A percentile compares a stretch with the other conserved stretches of the same genome.
Conservation (phyloP, 2,113 vertebrate species). For the Laticauda laticaudata region DNA sequence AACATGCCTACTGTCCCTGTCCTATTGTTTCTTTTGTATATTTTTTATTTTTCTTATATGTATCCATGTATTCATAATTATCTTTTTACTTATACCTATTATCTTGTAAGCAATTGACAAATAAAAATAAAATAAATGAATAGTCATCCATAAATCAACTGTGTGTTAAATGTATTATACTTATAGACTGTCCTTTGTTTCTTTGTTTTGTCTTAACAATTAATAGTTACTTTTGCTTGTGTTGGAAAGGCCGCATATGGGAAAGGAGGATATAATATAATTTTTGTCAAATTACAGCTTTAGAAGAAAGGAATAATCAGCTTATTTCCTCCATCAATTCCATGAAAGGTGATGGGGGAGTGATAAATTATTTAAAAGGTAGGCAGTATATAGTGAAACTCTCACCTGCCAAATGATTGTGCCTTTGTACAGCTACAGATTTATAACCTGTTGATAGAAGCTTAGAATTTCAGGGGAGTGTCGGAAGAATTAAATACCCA, state of each 20-base stretch:
- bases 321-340: background rate
- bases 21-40: no score
- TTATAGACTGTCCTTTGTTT: background rate
- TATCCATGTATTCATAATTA: no score
- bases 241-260: background rate
- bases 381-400: background rate
- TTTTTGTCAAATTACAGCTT: background rate
- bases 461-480: background rate
- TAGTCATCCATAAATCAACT: background rate
- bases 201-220: background rate
- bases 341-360: background rate
- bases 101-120: no score
- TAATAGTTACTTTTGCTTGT: background rate
- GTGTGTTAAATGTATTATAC: background rate
- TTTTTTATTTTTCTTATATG: no score
- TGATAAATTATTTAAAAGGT: background rate
- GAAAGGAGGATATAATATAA: background rate
- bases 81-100: no score
- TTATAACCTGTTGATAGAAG: background rate
- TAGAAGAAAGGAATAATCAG: background rate
- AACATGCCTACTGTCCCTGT: no score
- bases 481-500: background rate
- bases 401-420: background rate
- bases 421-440: background rate
- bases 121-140: no score